These are phyloP conservation scores for Mesaphorura yosii DNA, from an alignment of 1,140 invertebrate species.

Conservation along the genomic window DNA sequence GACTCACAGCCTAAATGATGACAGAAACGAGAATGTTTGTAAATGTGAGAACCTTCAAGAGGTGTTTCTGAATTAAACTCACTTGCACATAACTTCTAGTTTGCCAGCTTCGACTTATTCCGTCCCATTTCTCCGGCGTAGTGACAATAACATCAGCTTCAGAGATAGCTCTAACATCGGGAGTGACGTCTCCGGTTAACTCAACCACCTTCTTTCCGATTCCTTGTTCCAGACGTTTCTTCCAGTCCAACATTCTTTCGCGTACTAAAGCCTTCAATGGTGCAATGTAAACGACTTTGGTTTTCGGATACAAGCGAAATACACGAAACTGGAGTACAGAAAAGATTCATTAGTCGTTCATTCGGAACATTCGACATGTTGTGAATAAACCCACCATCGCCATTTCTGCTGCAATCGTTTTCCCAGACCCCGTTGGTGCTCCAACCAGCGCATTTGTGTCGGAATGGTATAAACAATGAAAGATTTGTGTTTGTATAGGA, in stretches of 20 bases:
- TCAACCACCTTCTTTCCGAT: constrained; percentile 83
- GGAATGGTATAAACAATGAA: constrained; percentile 90
- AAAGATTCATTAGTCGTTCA: constrained; percentile 34
- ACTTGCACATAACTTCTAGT: constrained; percentile 82
- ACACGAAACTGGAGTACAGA: not conserved
- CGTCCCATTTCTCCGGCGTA: constrained; percentile 99
- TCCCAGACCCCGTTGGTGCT: constrained; percentile 96
- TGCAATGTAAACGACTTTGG: constrained; percentile 89
- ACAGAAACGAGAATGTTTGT: not conserved
- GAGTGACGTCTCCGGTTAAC: constrained; percentile 89
- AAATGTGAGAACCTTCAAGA: not conserved
- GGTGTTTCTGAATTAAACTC: constrained; percentile 4
- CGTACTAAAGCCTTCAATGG: constrained; percentile 94
- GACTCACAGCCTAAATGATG: constrained; percentile 63
- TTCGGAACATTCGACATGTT: constrained; percentile 69
- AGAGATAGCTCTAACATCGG: constrained; percentile 74
- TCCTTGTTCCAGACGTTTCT: constrained; percentile 64
- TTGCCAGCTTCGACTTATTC: constrained; percentile 94
- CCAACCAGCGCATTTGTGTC: constrained; percentile 90
- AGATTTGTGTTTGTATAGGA: constrained; percentile 97
- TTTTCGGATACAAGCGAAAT: constrained; percentile 18
- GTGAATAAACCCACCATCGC: constrained; percentile 91
- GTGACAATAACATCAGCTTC: constrained; percentile 88
- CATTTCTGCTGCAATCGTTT: constrained; percentile 95
- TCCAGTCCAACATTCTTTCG: constrained; percentile 95